Evolutionary conservation across 1,140 invertebrate genomes (phyloP), one percentile per base, ranked within the genome.

Genomic region (Zaprionus ghesquierei): DNA sequence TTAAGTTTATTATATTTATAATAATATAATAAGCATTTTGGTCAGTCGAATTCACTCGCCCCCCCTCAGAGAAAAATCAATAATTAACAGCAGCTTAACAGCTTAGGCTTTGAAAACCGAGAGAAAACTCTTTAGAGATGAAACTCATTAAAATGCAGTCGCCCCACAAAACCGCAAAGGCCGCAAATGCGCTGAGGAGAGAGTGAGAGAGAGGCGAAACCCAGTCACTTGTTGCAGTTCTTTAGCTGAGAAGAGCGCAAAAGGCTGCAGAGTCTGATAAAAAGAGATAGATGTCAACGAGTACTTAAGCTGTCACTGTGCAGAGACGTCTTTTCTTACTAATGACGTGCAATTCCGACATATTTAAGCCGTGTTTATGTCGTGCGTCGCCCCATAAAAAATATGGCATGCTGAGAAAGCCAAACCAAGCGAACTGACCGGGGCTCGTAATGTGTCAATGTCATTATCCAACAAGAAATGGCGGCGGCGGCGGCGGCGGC

Each of bases 381-480:
- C 31, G 27, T 56, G 59, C 63, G 73, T 72, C 15, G 62, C 41
- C 69, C 58, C 62, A 68, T 55, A 66, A 77, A 66, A 77, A 81
- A 79, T 77, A 33, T 86, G 82, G 58, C 82, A 61, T n/a, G 20
- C 46, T 6, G n/a, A 41, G 35, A 2, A 15, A n/a, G 35, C n/a
- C 35, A n/a, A 41, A 6, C 15, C 35, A 41, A 44, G 8, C 53
- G 15, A 20, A 27, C 25, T 49, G 59, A 10, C 9, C 58, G 31
- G 44, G 49, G 35, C n/a, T n/a, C 31, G 58, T 60, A 72, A 77
- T 77, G 79, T 86, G 82, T 86, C 84, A 87, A 87, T 87, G 82
- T 87, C 82, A 89, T 89, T 87, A 89, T 76, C 59, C 79, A 73
- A 73, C 79, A 73, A 73, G 61, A 73, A 89, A 64, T 77, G 84